Evolutionary conservation across 2,797 vertebrate genomes (phyloP).

Genomic region (Lacerta agilis): DNA sequence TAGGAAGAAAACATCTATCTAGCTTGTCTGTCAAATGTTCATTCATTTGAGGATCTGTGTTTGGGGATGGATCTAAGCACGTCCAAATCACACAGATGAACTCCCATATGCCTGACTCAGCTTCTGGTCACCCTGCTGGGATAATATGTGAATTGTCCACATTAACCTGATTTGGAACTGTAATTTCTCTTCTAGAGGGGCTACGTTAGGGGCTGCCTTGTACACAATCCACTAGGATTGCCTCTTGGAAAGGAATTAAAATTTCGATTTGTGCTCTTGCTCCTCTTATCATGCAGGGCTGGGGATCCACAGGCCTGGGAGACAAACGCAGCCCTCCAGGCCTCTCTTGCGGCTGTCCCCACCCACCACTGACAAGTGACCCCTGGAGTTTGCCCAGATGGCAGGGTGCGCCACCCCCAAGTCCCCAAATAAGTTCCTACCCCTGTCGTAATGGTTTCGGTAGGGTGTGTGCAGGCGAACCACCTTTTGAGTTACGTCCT

Average conservation of each 20-base stretch:
- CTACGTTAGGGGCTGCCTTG: not conserved
- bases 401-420: too few species aligned
- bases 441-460: not conserved
- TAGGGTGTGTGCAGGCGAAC: not conserved
- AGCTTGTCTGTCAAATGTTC: not conserved
- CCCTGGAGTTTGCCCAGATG: too few species aligned
- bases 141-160: not conserved
- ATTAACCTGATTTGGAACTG: not conserved
- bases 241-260: not conserved
- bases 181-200: not conserved
- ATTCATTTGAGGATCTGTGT: not conserved
- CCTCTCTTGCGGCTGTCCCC: too few species aligned
- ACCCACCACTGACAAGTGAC: too few species aligned
- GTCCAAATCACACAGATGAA: not conserved
- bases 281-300: not conserved
- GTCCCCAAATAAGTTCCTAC: too few species aligned
- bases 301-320: too few species aligned
- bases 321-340: too few species aligned
- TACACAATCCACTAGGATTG: not conserved
- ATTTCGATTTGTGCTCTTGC: not conserved
- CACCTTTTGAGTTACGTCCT: not conserved
- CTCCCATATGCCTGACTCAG: not conserved
- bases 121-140: not conserved
- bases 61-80: not conserved
- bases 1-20: not conserved